Evolutionary conservation across 2,797 vertebrate genomes (phyloP).

Genomic region (Psittacula derbiana): DNA sequence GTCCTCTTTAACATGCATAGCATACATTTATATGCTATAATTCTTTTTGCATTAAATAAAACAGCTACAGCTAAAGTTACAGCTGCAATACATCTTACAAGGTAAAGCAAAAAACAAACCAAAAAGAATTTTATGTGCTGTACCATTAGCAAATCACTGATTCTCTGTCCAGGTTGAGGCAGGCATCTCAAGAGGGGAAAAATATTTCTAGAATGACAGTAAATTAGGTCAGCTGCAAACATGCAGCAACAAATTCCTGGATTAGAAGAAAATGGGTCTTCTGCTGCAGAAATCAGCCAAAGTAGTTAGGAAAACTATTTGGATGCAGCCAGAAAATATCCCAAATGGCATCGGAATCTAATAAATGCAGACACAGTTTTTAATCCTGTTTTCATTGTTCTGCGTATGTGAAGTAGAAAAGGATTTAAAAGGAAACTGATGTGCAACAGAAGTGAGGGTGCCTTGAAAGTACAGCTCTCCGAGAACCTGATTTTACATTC

Average conservation of each 20-base stretch:
- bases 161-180: conserved; percentile 6
- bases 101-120: conserved; percentile 3
- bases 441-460: not conserved
- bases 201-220: conserved; percentile 24
- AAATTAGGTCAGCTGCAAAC: conserved; percentile 54
- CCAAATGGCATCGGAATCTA: not conserved
- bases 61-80: not conserved
- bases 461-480: not conserved
- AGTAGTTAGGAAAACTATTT: conserved; percentile 11
- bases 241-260: conserved; percentile 3
- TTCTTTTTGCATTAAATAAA: conserved; percentile 29
- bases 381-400: not conserved
- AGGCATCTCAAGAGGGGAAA: conserved; percentile 15
- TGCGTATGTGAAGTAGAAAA: not conserved
- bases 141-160: not conserved
- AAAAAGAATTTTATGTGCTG: not conserved
- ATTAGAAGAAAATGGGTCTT: not conserved
- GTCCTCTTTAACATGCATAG: conserved; percentile 17
- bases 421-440: conserved; percentile 5
- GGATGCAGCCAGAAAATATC: conserved; percentile 1
- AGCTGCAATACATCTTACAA: conserved; percentile 41
- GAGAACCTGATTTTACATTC: not conserved
- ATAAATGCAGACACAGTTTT: not conserved
- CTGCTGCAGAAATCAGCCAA: not conserved
- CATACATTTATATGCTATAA: not conserved